Conservation (phyloP, 2,113 vertebrate genomes). For the Phalacrocorax brasilianus region DNA sequence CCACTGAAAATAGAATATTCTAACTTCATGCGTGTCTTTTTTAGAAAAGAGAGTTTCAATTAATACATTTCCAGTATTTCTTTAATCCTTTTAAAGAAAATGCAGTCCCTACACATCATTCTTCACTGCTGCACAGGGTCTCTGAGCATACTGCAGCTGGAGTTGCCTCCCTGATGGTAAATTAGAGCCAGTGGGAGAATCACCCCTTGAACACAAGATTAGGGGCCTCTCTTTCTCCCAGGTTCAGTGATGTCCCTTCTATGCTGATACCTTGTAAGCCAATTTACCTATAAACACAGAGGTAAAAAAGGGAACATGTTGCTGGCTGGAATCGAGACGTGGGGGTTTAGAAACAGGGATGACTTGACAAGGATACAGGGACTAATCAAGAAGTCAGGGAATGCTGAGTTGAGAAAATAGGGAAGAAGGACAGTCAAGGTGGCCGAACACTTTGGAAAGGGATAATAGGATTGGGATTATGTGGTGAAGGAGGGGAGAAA, state of each 20-base stretch:
- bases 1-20: not conserved
- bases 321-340: not conserved
- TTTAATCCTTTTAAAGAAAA: not conserved
- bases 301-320: fast-evolving
- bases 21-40: not conserved
- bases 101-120: not conserved
- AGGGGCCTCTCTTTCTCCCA: not conserved
- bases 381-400: not conserved
- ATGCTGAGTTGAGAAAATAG: not conserved
- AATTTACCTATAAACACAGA: not conserved
- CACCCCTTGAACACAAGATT: not conserved
- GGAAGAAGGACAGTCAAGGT: not conserved
- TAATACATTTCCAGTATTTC: not conserved
- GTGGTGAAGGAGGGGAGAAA: not conserved
- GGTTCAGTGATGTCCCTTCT: not conserved
- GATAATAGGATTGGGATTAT: not conserved
- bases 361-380: not conserved
- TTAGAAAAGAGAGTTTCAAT: not conserved
- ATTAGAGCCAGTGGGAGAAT: not conserved
- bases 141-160: not conserved
- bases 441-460: not conserved
- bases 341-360: not conserved
- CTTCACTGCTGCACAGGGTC: not conserved
- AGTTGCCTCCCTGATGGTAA: not conserved
- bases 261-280: not conserved